Evolutionary conservation across 2,113 vertebrate species (phyloP).

Genomic region (Cavia porcellus): DNA sequence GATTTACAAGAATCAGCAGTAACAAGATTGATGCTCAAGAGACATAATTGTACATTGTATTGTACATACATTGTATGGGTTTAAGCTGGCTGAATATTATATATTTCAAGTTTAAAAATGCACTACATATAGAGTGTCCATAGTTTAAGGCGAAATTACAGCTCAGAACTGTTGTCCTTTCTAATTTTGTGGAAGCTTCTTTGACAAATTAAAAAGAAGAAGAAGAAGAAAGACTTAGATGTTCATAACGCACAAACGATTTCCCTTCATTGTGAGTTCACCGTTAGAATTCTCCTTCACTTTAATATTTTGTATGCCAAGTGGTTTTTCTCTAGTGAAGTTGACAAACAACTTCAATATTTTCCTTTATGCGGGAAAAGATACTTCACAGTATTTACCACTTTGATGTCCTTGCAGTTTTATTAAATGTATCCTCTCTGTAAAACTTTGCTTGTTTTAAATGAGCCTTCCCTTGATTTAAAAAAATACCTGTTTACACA

Average conservation of each 20-base stretch:
- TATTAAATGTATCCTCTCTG: slow-evolving; percentile 87
- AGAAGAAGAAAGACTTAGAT: slow-evolving; percentile 82
- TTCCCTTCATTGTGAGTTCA: slow-evolving; percentile 85
- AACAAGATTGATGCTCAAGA: slow-evolving; percentile 94
- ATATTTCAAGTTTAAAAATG: slow-evolving; percentile 97
- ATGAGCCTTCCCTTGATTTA: slow-evolving; percentile 88
- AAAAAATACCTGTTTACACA: slow-evolving; percentile 93
- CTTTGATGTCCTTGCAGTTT: slow-evolving; percentile 85
- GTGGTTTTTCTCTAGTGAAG: slow-evolving; percentile 87
- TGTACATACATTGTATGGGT: slow-evolving; percentile 97
- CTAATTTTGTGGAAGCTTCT: slow-evolving; percentile 92
- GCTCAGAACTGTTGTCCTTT: slow-evolving; percentile 95
- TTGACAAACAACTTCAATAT: slow-evolving; percentile 85
- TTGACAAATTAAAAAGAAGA: slow-evolving; percentile 86
- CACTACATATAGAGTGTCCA: slow-evolving; percentile 97
- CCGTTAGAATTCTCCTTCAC: slow-evolving; percentile 85
- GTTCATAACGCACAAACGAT: slow-evolving; percentile 87
- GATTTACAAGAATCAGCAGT: slow-evolving; percentile 95
- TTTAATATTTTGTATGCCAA: slow-evolving; percentile 88
- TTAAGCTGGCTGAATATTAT: slow-evolving; percentile 97
- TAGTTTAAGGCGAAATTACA: slow-evolving; percentile 99
- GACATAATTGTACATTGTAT: slow-evolving; percentile 96
- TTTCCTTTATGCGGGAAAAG: slow-evolving; percentile 87
- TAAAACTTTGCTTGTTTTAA: slow-evolving; percentile 87
- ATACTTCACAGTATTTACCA: slow-evolving; percentile 92